These are phyloP conservation scores for Sitta carolinensis DNA, from an alignment of 2,797 vertebrate species.

Conservation along the genomic window DNA sequence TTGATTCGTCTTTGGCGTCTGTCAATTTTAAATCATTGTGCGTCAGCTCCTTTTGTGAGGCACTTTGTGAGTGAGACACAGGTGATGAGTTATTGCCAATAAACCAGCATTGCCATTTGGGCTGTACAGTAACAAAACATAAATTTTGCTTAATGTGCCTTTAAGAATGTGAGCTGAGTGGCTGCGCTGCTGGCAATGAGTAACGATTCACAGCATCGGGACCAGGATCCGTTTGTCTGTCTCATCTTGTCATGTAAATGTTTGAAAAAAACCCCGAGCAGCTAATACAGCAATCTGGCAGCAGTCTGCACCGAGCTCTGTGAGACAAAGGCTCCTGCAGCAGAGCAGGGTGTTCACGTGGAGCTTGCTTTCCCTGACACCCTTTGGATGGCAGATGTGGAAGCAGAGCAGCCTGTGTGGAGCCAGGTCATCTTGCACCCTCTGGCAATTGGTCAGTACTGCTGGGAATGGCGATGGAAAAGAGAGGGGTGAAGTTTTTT, in stretches of 20 bases:
- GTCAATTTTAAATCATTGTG: neutral
- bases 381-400: neutral
- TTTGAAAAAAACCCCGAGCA: neutral
- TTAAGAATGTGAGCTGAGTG: slow-evolving; percentile 9
- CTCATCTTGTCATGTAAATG: neutral
- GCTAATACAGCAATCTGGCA: neutral
- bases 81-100: slow-evolving; percentile 6
- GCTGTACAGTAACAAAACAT: neutral
- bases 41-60: neutral
- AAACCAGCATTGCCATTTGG: slow-evolving; percentile 7
- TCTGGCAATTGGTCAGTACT: neutral
- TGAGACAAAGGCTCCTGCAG: neutral
- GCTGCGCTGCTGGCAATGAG: neutral
- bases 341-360: neutral
- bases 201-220: neutral
- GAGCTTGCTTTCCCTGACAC: neutral
- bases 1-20: neutral
- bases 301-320: neutral
- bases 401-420: neutral
- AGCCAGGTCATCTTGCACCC: neutral
- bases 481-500: neutral
- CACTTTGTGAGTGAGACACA: neutral
- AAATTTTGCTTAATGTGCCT: slow-evolving; percentile 14
- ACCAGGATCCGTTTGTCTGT: slow-evolving; percentile 34
- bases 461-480: neutral